A percentile compares a stretch with the other conserved stretches of the same genome.
Conservation (phyloP, 2,113 vertebrate genomes). For the Phocoena phocoena region DNA sequence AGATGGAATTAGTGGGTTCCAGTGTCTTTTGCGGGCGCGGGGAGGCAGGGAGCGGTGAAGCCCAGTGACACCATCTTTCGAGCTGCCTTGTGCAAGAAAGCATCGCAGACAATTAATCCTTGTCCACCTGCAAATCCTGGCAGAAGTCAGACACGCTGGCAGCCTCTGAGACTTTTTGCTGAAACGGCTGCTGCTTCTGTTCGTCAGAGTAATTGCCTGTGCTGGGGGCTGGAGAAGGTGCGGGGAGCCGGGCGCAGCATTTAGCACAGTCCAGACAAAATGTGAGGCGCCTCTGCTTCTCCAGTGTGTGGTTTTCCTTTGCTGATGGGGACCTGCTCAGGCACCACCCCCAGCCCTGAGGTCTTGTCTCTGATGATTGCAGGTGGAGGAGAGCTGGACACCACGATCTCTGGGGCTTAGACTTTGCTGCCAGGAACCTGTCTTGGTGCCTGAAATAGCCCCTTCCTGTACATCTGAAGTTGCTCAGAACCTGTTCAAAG, state of each 20-base stretch:
- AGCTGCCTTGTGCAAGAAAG: not conserved
- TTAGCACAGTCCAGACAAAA: not conserved
- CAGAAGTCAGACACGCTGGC: not conserved
- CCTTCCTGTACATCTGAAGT: not conserved
- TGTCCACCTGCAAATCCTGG: not conserved
- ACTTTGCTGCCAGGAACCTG: not conserved
- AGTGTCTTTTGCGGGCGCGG: not conserved
- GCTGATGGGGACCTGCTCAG: not conserved
- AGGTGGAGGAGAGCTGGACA: too few relatives aligned
- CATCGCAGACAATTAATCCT: not conserved
- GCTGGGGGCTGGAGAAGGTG: fast-evolving
- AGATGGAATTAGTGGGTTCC: not conserved
- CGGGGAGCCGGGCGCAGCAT: fast-evolving
- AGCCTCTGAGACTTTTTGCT: not conserved
- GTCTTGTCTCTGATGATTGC: not conserved
- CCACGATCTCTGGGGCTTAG: not conserved
- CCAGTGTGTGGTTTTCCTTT: fast-evolving
- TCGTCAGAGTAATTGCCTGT: not conserved
- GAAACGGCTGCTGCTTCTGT: not conserved
- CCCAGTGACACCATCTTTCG: not conserved
- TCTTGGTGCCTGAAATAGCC: not conserved
- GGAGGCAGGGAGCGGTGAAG: not conserved
- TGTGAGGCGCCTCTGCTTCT: fast-evolving
- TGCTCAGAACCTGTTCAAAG: not conserved
- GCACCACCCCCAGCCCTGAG: not conserved